A percentile compares a stretch with the other conserved stretches of the same genome.
phyloP scores from a whole-genome alignment of 2,797 vertebrate species.

The Sebastolobus alascanus region DNA sequence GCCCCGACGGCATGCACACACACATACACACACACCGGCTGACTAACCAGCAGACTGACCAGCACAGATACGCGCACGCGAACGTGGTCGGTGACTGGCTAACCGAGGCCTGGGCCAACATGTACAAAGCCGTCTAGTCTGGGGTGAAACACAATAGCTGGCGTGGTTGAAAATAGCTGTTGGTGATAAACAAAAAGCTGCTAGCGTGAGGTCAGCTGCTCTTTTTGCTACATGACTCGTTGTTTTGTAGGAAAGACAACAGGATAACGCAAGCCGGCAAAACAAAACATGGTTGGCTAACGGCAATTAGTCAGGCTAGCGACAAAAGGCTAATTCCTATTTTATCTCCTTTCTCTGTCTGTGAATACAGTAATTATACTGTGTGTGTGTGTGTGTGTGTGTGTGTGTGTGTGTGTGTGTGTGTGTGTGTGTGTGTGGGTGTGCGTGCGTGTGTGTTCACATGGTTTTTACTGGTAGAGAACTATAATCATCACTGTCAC shows the following conservation, averaged over 20 bases:
- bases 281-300: conserved; percentile 40
- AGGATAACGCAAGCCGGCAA: conserved; percentile 19
- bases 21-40: conserved; percentile 35
- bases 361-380: conserved; percentile 24
- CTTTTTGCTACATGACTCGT: conserved; percentile 43
- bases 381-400: too few relatives aligned
- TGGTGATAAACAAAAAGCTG: conserved; percentile 42
- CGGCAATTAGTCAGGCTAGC: conserved; percentile 17
- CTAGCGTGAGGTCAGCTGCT: conserved; percentile 53
- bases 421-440: conserved; percentile 15
- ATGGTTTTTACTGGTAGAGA: conserved; percentile 35
- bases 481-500: conserved; percentile 70
- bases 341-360: neutral
- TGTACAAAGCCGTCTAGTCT: conserved; percentile 42
- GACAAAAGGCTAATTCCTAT: conserved; percentile 25
- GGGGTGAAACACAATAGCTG: conserved; percentile 29
- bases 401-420: neutral
- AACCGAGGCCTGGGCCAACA: conserved; percentile 39
- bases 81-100: conserved; percentile 27
- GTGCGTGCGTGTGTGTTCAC: conserved; percentile 44
- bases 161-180: conserved; percentile 55
- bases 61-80: conserved; percentile 35
- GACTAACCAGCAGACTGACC: conserved; percentile 54
- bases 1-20: conserved; percentile 52
- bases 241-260: conserved; percentile 38